Evolutionary conservation across 2,888 invertebrate genomes (phyloP).

Genomic region (Fabriciana adippe): DNA sequence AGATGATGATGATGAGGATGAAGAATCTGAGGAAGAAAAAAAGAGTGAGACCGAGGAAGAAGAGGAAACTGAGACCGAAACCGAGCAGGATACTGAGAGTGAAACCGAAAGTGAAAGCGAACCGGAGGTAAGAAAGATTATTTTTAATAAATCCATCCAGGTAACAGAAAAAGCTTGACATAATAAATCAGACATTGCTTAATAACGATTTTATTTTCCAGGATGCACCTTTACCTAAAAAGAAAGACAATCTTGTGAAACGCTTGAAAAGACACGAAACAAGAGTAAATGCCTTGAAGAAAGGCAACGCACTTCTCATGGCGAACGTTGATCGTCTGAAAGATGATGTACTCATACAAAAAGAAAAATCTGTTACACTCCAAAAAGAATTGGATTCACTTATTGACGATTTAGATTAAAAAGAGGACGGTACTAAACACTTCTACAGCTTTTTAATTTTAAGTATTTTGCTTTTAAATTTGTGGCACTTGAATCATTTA

Average conservation of each 20-base stretch:
- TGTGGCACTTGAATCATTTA: not conserved
- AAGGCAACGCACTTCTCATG: constrained; percentile 93
- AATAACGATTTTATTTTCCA: constrained; percentile 51
- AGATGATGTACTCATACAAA: constrained; percentile 92
- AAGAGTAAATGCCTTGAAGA: constrained; percentile 90
- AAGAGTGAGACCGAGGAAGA: constrained; percentile 79
- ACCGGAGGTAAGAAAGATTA: constrained; percentile 79
- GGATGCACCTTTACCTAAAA: constrained; percentile 86
- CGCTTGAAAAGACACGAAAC: constrained; percentile 90
- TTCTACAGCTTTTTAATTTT: constrained; percentile 10
- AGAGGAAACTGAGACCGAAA: constrained; percentile 84
- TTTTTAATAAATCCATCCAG: not conserved
- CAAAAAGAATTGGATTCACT: constrained; percentile 94
- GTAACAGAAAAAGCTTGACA: not conserved
- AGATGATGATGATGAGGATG: constrained; percentile 85
- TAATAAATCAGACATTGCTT: not conserved
- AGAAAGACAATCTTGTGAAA: constrained; percentile 85
- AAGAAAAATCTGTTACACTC: constrained; percentile 88
- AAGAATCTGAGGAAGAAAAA: constrained; percentile 84
- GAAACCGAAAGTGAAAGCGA: constrained; percentile 86
- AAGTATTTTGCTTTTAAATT: constrained; percentile 4
- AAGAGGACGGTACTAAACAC: not conserved
- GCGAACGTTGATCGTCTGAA: constrained; percentile 93
- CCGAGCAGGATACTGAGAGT: constrained; percentile 86
- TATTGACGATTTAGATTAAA: constrained; percentile 90